Conservation (phyloP, 2,797 vertebrate genomes). For the Microchirus variegatus region DNA sequence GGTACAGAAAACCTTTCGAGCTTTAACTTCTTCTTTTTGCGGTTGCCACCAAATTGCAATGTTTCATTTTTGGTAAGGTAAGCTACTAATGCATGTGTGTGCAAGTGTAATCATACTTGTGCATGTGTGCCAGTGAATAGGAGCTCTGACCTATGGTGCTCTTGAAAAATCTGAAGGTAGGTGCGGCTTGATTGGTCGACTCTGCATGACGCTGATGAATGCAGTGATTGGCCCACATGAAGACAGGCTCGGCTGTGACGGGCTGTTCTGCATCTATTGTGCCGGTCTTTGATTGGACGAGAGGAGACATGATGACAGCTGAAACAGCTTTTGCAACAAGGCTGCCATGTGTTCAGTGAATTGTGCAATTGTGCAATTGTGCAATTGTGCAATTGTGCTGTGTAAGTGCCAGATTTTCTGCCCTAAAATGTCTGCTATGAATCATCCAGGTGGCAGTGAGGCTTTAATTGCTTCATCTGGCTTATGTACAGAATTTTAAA, state of each 20-base stretch:
- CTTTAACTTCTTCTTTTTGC: slow-evolving; percentile 35
- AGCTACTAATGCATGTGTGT: slow-evolving; percentile 57
- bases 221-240: slow-evolving; percentile 74
- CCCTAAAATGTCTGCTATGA: slow-evolving; percentile 63
- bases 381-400: slow-evolving; percentile 16
- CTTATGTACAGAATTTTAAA: slow-evolving; percentile 63
- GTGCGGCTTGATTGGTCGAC: slow-evolving; percentile 59
- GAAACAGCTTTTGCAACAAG: slow-evolving; percentile 49
- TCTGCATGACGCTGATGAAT: slow-evolving; percentile 77
- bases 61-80: slow-evolving; percentile 63
- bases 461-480: slow-evolving; percentile 65
- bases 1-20: slow-evolving; percentile 38
- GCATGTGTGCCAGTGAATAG: slow-evolving; percentile 48
- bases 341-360: slow-evolving; percentile 33
- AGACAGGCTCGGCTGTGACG: slow-evolving; percentile 52
- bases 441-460: slow-evolving; percentile 66
- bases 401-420: slow-evolving; percentile 42
- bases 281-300: slow-evolving; percentile 69
- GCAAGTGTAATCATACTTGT: slow-evolving; percentile 4
- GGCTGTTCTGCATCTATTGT: slow-evolving; percentile 63
- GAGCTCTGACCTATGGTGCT: slow-evolving; percentile 33
- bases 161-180: slow-evolving; percentile 72
- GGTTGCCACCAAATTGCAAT: slow-evolving; percentile 40
- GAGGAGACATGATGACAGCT: slow-evolving; percentile 61
- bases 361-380: slow-evolving; percentile 35